Base-by-base conservation (phyloP, 2,888 invertebrate genomes). In the Arctia plantaginis region DNA sequence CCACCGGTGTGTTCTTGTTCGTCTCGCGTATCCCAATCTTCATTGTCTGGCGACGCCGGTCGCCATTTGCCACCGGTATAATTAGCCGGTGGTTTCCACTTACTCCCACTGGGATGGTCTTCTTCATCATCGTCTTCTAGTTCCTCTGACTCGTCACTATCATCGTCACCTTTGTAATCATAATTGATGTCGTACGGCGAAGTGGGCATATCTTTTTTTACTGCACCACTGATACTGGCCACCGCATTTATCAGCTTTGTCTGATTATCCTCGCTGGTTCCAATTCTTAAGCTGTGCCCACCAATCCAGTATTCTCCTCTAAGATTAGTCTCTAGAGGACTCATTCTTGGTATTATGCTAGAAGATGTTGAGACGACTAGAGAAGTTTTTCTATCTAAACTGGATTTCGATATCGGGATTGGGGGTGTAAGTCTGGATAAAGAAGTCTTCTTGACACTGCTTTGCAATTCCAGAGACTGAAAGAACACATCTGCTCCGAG, bases 401-500 rank as follows among this genome's bases (percentile, higher is more conserved):
- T 90, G 0, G 90, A 82, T 88, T 92, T 95, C 0, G 94, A 86
- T 78, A 92, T 89, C 1, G 94, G 87, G 65, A 94, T 94, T 1
- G 94, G 93, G 33, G 94, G 94, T 27, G 96, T 96, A 0, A 96
- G 93, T 71, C 96, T 93, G 0, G 96, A 93, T 0, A 96, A 88
- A 0, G 96, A 93, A 47, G 95, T 94, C 80, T 96, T 96, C 83
- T 97, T 97, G 0, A 96, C 95, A 85, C 97, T 97, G 86, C 98
- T 98, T 86, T 98, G 98, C 23, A 98, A 90, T 87, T 98, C 97
- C 55, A 99, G 92, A 0, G 98, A 98, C 59, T 98, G 98, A 86
- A 99, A 99, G 91, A 99, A 99, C 10, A 98, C 97, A 88, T 98
- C 98, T 0, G 98, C 98, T 79, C 97, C 98, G 8, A 98, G 93